Evolutionary conservation across 2,113 vertebrate species (phyloP).

Genomic region (Circaetus cinerascens): DNA sequence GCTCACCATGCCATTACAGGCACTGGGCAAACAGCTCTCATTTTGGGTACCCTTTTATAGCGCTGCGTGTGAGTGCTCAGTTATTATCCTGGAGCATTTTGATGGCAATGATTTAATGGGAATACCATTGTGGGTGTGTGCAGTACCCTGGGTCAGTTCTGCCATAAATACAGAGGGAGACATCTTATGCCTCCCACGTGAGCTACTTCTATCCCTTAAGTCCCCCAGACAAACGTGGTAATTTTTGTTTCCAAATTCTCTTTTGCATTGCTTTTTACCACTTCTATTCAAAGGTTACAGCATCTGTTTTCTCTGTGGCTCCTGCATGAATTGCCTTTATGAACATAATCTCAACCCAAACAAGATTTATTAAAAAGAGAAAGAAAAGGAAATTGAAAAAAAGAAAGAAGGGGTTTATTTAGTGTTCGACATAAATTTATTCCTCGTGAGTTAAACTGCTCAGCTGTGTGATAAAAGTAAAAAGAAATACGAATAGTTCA

Average conservation of each 20-base stretch:
- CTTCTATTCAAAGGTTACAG: neutral
- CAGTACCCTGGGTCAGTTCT: neutral
- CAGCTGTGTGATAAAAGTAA: neutral
- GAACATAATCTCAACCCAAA: neutral
- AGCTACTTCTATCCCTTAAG: neutral
- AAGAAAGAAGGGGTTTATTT: neutral
- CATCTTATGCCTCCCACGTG: neutral
- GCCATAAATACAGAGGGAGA: neutral
- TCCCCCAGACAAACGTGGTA: neutral
- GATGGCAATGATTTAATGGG: neutral
- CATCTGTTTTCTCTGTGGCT: neutral
- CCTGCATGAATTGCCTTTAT: neutral
- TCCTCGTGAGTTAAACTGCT: neutral
- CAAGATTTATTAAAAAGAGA: neutral
- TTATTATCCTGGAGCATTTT: neutral
- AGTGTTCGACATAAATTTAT: neutral
- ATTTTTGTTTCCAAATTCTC: neutral
- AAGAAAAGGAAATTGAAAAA: neutral
- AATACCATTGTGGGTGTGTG: fast-evolving
- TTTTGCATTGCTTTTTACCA: neutral
- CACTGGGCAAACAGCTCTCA: neutral
- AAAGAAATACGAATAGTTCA: neutral
- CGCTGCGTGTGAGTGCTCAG: fast-evolving
- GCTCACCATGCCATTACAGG: neutral
- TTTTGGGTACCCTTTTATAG: neutral